Evolutionary conservation across 1,140 invertebrate genomes (phyloP).

Genomic region (Mycetomoellerius zeteki): DNA sequence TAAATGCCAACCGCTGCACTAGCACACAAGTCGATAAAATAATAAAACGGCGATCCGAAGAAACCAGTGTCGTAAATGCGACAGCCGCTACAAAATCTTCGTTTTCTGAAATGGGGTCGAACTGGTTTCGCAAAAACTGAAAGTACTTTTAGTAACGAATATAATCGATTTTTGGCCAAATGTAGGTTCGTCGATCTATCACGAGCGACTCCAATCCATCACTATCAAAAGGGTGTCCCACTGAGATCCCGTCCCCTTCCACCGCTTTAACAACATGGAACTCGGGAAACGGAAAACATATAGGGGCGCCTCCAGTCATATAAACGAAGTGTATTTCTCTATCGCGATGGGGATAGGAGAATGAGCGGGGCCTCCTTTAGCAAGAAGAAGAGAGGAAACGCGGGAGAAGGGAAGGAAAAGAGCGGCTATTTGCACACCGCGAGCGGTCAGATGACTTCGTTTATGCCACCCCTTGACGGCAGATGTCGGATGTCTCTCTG

Average conservation of each 20-base stretch:
- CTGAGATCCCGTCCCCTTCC: conserved; percentile 55
- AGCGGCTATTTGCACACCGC: conserved; percentile 61
- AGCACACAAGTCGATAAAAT: conserved; percentile 15
- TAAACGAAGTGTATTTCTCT: conserved; percentile 72
- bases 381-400: neutral
- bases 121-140: neutral
- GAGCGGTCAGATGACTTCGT: conserved; percentile 68
- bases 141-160: neutral
- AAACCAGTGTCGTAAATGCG: neutral
- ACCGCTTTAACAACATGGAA: conserved; percentile 54
- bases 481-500: conserved; percentile 71
- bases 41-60: neutral
- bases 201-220: conserved; percentile 56
- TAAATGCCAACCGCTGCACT: conserved; percentile 37
- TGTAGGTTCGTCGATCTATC: neutral
- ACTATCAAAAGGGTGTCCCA: conserved; percentile 57
- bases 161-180: neutral
- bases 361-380: neutral
- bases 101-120: neutral
- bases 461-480: conserved; percentile 67
- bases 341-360: conserved; percentile 69
- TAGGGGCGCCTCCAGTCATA: conserved; percentile 77
- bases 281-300: conserved; percentile 75
- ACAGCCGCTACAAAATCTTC: neutral
- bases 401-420: conserved; percentile 19